Conservation (phyloP, 2,888 invertebrate genomes). For the Dendrolimus houi region DNA sequence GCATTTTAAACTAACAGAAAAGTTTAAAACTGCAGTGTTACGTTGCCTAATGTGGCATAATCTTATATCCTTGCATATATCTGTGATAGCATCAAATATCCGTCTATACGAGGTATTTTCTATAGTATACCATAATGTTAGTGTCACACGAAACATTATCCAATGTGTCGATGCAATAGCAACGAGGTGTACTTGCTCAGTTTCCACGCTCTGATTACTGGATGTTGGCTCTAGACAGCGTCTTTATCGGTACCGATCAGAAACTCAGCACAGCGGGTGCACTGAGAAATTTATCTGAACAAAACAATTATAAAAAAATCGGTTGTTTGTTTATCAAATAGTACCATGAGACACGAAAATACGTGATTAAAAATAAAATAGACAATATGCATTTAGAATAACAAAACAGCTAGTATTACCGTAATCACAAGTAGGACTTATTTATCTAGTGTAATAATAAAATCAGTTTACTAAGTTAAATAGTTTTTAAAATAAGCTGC, state of each 20-base stretch:
- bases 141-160: conserved; percentile 35
- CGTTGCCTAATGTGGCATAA: conserved; percentile 11
- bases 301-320: conserved; percentile 1
- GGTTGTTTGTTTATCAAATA: background rate
- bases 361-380: conserved; percentile 4
- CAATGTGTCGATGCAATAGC: conserved; percentile 32
- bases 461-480: too few relatives aligned
- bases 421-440: too few relatives aligned
- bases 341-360: conserved; percentile 17
- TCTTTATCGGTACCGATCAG: conserved; percentile 71
- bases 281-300: conserved; percentile 36
- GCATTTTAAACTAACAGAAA: too few relatives aligned
- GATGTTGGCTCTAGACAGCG: conserved; percentile 74
- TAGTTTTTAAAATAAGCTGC: too few relatives aligned
- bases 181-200: conserved; percentile 62
- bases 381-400: too few relatives aligned
- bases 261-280: conserved; percentile 40
- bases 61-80: conserved; percentile 20
- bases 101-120: background rate
- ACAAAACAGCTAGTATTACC: too few relatives aligned
- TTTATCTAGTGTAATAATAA: too few relatives aligned
- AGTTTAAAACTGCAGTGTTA: too few relatives aligned
- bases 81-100: conserved; percentile 17
- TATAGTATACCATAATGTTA: conserved; percentile 19
- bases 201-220: conserved; percentile 76